These are phyloP conservation scores for Alaudala cheleensis DNA, from an alignment of 2,113 vertebrate species.

Conservation along the genomic window DNA sequence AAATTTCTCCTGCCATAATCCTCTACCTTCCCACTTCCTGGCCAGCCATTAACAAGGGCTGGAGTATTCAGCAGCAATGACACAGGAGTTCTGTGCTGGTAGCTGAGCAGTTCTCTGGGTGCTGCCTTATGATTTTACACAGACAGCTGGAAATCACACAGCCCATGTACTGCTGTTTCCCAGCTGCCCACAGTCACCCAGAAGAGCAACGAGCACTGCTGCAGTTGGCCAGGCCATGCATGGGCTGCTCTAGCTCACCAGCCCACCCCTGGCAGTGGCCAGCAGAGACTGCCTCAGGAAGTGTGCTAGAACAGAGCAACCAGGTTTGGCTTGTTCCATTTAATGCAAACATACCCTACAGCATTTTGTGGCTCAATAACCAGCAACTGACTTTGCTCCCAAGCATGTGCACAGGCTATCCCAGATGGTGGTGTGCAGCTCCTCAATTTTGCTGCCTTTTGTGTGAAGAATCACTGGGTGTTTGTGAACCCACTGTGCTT, in stretches of 20 bases:
- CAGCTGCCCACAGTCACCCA: not conserved
- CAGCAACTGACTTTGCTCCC: not conserved
- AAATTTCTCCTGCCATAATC: not conserved
- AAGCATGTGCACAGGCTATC: not conserved
- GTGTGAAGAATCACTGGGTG: not conserved
- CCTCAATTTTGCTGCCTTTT: not conserved
- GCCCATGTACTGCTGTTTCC: not conserved
- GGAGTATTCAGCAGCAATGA: not conserved
- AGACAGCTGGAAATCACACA: not conserved
- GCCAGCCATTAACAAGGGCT: not conserved
- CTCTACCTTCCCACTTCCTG: not conserved
- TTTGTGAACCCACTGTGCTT: not conserved
- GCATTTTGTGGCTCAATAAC: not conserved
- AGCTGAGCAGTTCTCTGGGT: not conserved
- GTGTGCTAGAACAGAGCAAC: not conserved
- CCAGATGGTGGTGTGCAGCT: not conserved
- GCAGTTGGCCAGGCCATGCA: accelerated
- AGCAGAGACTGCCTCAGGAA: not conserved
- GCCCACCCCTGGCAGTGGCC: not conserved
- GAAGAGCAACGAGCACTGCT: not conserved
- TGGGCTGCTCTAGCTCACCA: not conserved
- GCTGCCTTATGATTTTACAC: not conserved
- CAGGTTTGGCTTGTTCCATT: not conserved
- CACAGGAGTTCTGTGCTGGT: not conserved
- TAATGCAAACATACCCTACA: not conserved